Evolutionary conservation across 2,113 vertebrate species (phyloP).

Genomic region (Ceyx margarethae): DNA sequence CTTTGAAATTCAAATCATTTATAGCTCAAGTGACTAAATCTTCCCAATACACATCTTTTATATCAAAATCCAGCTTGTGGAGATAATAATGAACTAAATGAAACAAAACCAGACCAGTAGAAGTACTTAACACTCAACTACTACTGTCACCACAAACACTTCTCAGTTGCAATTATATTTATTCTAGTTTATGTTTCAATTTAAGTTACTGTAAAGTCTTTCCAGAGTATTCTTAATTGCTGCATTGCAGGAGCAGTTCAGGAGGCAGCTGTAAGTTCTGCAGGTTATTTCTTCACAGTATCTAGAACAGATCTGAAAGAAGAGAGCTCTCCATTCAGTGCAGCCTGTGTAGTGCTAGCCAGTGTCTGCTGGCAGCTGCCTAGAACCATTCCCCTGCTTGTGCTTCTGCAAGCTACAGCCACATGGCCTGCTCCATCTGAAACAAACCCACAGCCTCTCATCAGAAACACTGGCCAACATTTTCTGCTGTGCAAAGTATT

Average conservation of each 20-base stretch:
- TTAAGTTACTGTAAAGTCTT: not conserved
- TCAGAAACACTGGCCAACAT: not conserved
- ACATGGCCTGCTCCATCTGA: not conserved
- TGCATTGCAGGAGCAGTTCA: not conserved
- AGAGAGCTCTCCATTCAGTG: not conserved
- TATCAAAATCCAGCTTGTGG: not conserved
- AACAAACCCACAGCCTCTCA: not conserved
- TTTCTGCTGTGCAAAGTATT: conserved; percentile 28
- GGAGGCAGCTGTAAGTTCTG: not conserved
- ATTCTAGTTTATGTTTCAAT: not conserved
- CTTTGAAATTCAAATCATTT: not conserved
- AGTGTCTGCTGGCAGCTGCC: not conserved
- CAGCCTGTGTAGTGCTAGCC: not conserved
- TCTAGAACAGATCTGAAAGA: not conserved
- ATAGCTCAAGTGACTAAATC: not conserved
- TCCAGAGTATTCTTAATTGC: not conserved
- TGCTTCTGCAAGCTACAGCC: not conserved
- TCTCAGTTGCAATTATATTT: not conserved
- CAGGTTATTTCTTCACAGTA: not conserved
- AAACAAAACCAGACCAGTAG: not conserved
- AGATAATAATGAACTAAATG: not conserved
- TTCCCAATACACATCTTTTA: not conserved
- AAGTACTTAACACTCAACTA: not conserved
- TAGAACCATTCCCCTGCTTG: not conserved
- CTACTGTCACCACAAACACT: not conserved